Percentiles rank a stretch among this genome's conserved stretches.
Evolutionary conservation across 1,140 invertebrate genomes (phyloP).

Genomic region (Cecropterus lyciades): DNA sequence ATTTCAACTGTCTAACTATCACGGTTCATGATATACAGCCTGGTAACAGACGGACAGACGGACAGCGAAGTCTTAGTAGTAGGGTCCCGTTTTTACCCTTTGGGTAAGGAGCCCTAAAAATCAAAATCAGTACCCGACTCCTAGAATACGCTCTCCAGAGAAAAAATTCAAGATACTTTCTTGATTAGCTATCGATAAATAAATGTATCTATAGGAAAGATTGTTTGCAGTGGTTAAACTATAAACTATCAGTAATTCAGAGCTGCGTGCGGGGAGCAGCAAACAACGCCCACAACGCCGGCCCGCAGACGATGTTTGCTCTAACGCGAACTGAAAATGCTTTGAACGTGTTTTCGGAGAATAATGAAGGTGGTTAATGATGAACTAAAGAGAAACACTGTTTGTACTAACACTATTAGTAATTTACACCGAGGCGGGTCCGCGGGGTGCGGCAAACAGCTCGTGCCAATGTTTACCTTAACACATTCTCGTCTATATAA

Average conservation of each 20-base stretch:
- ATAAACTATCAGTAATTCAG: neutral
- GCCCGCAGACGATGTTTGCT: neutral
- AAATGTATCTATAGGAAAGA: neutral
- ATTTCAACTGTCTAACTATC: too few species aligned
- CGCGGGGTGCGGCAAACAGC: neutral
- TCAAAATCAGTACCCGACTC: too few species aligned
- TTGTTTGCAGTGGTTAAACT: slow-evolving; percentile 2
- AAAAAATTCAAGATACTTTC: too few species aligned
- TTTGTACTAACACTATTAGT: slow-evolving; percentile 17
- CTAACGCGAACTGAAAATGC: slow-evolving; percentile 1
- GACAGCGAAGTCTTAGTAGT: too few species aligned
- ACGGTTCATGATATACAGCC: too few species aligned
- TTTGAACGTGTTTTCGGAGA: slow-evolving; percentile 6
- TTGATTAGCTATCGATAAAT: too few species aligned
- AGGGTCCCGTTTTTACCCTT: too few species aligned
- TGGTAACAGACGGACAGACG: too few species aligned
- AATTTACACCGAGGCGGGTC: neutral
- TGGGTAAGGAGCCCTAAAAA: too few species aligned
- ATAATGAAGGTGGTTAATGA: slow-evolving; percentile 18
- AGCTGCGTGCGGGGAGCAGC: neutral
- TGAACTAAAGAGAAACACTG: slow-evolving; percentile 21
- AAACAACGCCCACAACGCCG: neutral
- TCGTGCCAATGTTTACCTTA: neutral
- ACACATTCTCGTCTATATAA: neutral
- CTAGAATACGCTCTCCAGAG: too few species aligned